Conservation (phyloP, 2,113 vertebrate species). For the Platanista minor region DNA sequence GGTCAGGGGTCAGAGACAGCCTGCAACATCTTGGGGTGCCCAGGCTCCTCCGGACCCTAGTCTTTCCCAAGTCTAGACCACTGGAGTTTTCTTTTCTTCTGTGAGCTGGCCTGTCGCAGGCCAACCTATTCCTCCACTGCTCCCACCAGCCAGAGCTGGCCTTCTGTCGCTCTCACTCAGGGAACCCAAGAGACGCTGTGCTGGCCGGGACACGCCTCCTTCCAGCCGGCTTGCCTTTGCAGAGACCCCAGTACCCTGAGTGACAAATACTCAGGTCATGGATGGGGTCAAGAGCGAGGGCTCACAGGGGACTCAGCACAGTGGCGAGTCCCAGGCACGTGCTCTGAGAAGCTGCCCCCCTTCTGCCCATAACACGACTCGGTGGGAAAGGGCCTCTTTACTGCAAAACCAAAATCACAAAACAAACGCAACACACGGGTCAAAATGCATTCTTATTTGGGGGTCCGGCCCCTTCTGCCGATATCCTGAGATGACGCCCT, state of each 20-base stretch:
- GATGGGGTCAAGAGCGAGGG: fast-evolving
- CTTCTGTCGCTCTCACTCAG: neutral
- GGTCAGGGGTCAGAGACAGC: neutral
- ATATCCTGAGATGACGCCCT: neutral
- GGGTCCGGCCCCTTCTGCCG: neutral
- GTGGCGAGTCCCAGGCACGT: fast-evolving
- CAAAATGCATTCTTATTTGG: neutral
- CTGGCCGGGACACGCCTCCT: neutral
- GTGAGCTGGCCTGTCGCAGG: neutral
- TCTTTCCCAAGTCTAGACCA: neutral
- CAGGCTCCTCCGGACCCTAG: no score
- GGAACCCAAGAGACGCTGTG: neutral
- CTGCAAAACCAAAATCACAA: neutral
- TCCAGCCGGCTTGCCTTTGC: neutral
- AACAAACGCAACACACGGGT: neutral
- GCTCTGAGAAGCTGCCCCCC: neutral
- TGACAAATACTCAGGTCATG: neutral
- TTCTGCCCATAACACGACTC: neutral
- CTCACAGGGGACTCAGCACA: neutral
- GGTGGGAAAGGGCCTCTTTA: neutral
- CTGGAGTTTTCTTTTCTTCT: neutral
- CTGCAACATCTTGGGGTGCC: neutral
- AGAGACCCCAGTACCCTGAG: neutral
- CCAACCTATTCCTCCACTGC: neutral
- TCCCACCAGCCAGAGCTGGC: neutral